phyloP scores from a whole-genome alignment of 2,797 vertebrate genomes.

The Anas capensis region DNA sequence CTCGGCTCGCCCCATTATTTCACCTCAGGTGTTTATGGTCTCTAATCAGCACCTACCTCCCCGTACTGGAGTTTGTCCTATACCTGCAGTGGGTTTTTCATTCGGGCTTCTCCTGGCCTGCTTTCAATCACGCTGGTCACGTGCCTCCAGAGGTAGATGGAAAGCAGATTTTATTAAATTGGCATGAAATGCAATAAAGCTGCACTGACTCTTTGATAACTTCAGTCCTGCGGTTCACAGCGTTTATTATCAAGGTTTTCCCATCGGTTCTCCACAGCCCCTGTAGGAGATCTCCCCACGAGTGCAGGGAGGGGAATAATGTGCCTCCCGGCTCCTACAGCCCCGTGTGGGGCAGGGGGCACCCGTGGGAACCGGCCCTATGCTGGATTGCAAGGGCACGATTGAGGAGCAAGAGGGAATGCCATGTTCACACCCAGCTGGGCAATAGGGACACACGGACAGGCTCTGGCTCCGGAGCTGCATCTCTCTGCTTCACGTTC shows the following conservation, averaged over 20 bases:
- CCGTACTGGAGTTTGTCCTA: neutral
- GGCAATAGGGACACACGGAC: too few species aligned
- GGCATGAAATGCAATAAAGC: neutral
- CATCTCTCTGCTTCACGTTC: neutral
- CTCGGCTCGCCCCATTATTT: neutral
- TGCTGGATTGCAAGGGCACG: neutral
- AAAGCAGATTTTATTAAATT: slow-evolving; percentile 51
- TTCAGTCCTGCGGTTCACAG: neutral
- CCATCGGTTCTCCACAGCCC: neutral
- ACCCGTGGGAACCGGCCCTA: neutral
- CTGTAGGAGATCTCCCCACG: neutral
- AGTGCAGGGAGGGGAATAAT: neutral
- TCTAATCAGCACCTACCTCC: slow-evolving; percentile 59
- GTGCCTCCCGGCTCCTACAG: neutral
- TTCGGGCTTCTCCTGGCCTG: neutral
- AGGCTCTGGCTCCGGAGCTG: neutral
- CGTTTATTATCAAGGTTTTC: neutral
- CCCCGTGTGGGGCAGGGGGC: neutral
- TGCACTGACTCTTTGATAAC: slow-evolving; percentile 6
- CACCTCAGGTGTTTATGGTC: slow-evolving; percentile 52
- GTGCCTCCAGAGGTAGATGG: neutral
- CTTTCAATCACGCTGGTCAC: slow-evolving; percentile 35
- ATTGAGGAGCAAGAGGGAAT: too few species aligned
- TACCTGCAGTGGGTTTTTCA: neutral
- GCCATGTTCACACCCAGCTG: neutral